Evolutionary conservation across 2,797 vertebrate species (phyloP).

Genomic region (Pseudotriccus pelzelni): DNA sequence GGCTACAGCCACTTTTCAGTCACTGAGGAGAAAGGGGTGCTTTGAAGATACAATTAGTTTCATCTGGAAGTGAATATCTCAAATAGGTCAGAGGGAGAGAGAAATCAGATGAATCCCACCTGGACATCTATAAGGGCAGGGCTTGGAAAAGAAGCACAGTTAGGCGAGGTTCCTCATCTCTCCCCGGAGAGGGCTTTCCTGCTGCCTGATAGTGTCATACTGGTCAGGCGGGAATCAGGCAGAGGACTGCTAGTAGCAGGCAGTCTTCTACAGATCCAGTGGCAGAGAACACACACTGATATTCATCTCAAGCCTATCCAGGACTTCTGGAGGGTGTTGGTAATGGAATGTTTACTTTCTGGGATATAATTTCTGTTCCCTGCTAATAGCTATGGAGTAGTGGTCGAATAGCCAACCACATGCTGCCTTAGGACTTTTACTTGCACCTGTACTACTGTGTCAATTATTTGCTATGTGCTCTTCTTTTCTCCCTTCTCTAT

Average conservation of each 20-base stretch:
- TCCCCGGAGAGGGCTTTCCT: not conserved
- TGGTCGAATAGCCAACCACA: not conserved
- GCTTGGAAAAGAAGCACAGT: not conserved
- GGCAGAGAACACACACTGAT: not conserved
- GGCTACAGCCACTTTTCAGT: not conserved
- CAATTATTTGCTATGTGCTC: not conserved
- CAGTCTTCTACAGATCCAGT: not conserved
- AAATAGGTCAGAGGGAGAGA: not conserved
- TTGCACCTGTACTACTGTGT: not conserved
- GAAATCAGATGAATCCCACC: not conserved
- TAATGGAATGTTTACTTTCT: not conserved
- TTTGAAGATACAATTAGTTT: not conserved
- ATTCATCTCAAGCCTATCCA: not conserved
- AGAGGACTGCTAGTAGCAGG: not conserved
- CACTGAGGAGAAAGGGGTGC: not conserved
- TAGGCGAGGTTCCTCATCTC: not conserved
- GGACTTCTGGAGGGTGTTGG: not conserved
- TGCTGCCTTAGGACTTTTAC: not conserved
- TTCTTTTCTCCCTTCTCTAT: not conserved
- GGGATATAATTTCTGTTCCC: not conserved
- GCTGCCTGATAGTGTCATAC: not conserved
- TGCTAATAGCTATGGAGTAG: not conserved
- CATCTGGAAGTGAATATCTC: not conserved
- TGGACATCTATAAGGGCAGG: not conserved
- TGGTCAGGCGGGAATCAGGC: not conserved